Base-by-base conservation (phyloP, 2,797 vertebrate genomes). In the Sebastes vulpes region DNA sequence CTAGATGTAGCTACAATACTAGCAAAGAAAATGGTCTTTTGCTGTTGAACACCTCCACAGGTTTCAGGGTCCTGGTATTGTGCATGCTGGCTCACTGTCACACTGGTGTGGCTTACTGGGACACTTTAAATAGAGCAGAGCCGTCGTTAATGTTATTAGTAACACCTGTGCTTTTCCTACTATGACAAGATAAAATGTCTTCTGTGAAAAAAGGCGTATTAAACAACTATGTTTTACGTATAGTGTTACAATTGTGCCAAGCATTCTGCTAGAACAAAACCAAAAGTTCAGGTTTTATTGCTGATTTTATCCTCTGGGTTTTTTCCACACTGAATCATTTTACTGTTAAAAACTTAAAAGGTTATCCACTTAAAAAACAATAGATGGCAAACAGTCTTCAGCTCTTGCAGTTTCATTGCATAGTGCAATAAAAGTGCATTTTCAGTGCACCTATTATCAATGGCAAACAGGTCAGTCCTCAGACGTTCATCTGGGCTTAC, bases 1-100 rank as follows among this genome's bases (percentile, higher is more conserved):
- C 87, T 81, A 91, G 89, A 80, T 84, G 87, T 52, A 29, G 79
- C 75, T 73, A 29, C 53, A 85, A 26, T 52, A 69, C 69, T 6
- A 59, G 25, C 18, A 46, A 21, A n/a, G 28, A 18, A 9, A 54
- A 11, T 23, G 4, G 18, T 3, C 7, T 46, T 14, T 38, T 8
- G 21, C 21, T 14, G 11, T 11, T 26, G 2, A 31, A 31, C 16
- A 35, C 10, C 32, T 48, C 1, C 6, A 4, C 28, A 29, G 10
- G 23, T 42, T 42, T 16, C 14, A 16, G 14, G 14, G 38, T 42
- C 38, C 14, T 42, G 38, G 38, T 42, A 16, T 42, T 0, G 38
- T 42, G 38, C 38, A 42, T 42, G 38, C 38, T 42, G 38, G 38
- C 14, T 18, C 6, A 42, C 38, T 42, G 38, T 42, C 38, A 42